Percentiles rank a stretch among this genome's conserved stretches.
Evolutionary conservation across 2,888 invertebrate genomes (phyloP).

Genomic region (Petrophora chlorosata): DNA sequence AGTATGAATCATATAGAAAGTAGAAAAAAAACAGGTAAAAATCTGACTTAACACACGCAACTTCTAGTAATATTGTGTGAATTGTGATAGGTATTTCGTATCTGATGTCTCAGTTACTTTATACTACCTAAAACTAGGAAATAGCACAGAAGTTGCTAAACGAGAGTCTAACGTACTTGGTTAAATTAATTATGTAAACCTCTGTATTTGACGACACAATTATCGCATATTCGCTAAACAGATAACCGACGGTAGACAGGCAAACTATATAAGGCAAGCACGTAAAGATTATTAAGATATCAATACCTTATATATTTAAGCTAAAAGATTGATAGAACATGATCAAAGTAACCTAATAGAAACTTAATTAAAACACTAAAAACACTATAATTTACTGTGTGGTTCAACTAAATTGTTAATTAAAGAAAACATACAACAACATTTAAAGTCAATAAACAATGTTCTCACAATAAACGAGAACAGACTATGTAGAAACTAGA

Average conservation of each 20-base stretch:
- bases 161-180: conserved; percentile 10
- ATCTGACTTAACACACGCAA: too few relatives aligned
- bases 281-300: neutral
- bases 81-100: too few relatives aligned
- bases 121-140: conserved; percentile 15
- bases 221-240: conserved; percentile 37
- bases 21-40: too few relatives aligned
- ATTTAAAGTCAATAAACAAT: neutral
- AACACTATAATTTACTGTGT: too few relatives aligned
- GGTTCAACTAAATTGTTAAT: neutral
- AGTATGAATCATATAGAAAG: too few relatives aligned
- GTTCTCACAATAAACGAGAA: neutral
- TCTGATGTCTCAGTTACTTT: too few relatives aligned
- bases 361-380: too few relatives aligned
- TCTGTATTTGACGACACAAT: conserved; percentile 34
- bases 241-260: conserved; percentile 23
- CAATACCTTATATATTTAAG: too few relatives aligned
- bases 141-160: conserved; percentile 13
- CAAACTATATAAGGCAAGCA: too few relatives aligned
- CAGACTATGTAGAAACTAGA: conserved; percentile 20
- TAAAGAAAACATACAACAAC: neutral
- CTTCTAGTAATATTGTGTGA: too few relatives aligned
- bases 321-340: too few relatives aligned
- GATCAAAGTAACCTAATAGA: too few relatives aligned
- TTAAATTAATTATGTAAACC: conserved; percentile 41